Conservation (phyloP, 2,888 invertebrate genomes). For the Barypeithes pellucidus region DNA sequence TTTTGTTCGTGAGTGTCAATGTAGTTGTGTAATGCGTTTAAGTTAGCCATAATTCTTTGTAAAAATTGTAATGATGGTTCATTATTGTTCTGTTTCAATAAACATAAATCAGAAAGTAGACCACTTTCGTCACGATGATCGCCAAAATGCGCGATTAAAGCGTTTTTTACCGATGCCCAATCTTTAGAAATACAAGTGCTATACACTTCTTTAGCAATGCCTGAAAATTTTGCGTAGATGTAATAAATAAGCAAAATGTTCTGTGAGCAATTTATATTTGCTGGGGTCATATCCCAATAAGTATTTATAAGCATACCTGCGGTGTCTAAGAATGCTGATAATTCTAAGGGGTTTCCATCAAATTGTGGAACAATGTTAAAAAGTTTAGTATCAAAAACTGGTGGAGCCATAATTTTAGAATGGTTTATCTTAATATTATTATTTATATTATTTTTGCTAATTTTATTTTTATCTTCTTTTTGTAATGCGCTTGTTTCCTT, state of each 20-base stretch:
- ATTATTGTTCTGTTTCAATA: neutral
- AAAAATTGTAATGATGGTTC: neutral
- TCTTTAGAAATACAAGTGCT: neutral
- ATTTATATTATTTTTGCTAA: neutral
- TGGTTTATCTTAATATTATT: neutral
- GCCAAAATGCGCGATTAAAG: neutral
- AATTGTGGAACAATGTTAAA: constrained; percentile 9
- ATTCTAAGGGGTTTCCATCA: constrained; percentile 3
- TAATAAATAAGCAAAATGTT: constrained; percentile 1
- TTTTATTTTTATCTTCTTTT: neutral
- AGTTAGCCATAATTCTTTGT: neutral
- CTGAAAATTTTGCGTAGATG: neutral
- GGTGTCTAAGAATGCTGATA: constrained; percentile 3
- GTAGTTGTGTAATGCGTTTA: neutral
- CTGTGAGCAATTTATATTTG: neutral
- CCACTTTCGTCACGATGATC: constrained; percentile 1
- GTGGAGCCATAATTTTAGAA: neutral
- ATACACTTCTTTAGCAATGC: neutral
- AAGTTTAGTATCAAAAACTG: neutral
- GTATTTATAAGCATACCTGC: constrained; percentile 5
- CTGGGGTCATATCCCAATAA: neutral
- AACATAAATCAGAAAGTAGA: constrained; percentile 8
- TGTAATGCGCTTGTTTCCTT: neutral
- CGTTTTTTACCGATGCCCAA: constrained; percentile 2
- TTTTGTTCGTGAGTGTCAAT: neutral